Evolutionary conservation across 2,888 invertebrate genomes (phyloP), one percentile per base, ranked within the genome.

Genomic region (Apotomis capreana): DNA sequence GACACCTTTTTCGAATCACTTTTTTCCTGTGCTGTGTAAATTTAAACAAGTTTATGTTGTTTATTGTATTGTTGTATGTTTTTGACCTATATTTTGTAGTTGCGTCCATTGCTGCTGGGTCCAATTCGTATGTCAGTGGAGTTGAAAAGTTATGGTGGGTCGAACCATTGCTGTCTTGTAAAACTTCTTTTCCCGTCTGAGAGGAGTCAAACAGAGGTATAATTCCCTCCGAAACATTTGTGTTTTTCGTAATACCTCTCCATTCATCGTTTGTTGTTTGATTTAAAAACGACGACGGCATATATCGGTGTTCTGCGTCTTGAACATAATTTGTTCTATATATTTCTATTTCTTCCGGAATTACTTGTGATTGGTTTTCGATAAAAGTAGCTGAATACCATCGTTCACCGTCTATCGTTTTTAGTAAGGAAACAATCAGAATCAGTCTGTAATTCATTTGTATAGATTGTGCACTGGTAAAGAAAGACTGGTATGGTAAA

Each of bases 331-430:
- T 63, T n/a, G 65, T 46, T 15, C 58, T 61, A 52, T 59, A 68
- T 40, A 54, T 57, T 57, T 63, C 70, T 54, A 49, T 57, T 58
- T 67, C 13, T 55, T 69, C 60, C 40, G 71, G 68, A 15, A 57
- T 57, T 59, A 63, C 40, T 60, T 58, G 68, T 70, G 69, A 62
- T 57, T 63, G 69, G 71, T 72, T 79, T 67, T 82, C 83, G 13
- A 79, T 54, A 1, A 82, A 68, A 12, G 80, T 78, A 8, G 88
- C 86, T 1, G 86, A 81, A 71, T 87, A 89, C 90, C 90, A 89
- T 5, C 76, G 78, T 74, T 87, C 83, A 59, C 83, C 78, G 8
- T 81, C 76, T 46, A 78, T 80, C 9, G 74, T 71, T 10, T 76
- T 60, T 10, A 83, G 67, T n/a, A 73, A 74, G 63, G 62, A 80